phyloP scores from a whole-genome alignment of 2,888 invertebrate species.

The Helleia helle region DNA sequence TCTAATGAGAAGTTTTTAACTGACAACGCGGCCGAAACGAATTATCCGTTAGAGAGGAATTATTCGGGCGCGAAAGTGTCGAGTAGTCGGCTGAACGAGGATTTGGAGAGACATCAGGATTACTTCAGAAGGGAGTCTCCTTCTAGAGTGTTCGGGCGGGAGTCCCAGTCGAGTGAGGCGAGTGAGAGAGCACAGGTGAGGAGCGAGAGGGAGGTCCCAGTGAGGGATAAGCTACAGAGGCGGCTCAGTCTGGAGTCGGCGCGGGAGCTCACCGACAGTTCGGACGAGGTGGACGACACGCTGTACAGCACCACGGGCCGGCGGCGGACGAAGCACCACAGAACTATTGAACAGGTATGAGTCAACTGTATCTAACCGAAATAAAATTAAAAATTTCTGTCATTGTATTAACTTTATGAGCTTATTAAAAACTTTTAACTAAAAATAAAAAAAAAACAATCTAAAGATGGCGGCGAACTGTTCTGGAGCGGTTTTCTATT shows the following conservation, averaged over 20 bases:
- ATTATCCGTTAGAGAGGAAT: constrained; percentile 61
- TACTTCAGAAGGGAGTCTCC: constrained; percentile 55
- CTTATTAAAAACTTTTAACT: too few relatives aligned
- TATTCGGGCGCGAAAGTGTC: constrained; percentile 65
- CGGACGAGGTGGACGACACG: constrained; percentile 76
- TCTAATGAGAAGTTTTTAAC: constrained; percentile 56
- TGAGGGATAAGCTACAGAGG: constrained; percentile 69
- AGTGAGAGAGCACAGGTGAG: constrained; percentile 51
- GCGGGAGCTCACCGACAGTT: constrained; percentile 80
- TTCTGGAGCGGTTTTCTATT: too few relatives aligned
- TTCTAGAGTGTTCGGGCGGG: constrained; percentile 43
- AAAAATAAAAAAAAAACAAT: too few relatives aligned
- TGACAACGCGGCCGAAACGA: constrained; percentile 51
- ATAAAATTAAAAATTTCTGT: constrained; percentile 4
- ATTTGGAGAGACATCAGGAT: constrained; percentile 57
- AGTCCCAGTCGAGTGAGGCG: constrained; percentile 53
- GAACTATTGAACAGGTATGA: constrained; percentile 77
- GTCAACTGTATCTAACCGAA: too few relatives aligned
- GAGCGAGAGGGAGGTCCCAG: constrained; percentile 33
- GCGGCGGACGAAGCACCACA: constrained; percentile 70
- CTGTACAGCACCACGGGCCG: constrained; percentile 73
- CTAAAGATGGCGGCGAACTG: too few relatives aligned
- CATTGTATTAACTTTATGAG: not conserved
- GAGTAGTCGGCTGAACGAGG: constrained; percentile 59
- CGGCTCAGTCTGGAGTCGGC: constrained; percentile 82